These are phyloP conservation scores for Muscicapa adusta DNA, from an alignment of 2,113 vertebrate species.

Conservation along the genomic window DNA sequence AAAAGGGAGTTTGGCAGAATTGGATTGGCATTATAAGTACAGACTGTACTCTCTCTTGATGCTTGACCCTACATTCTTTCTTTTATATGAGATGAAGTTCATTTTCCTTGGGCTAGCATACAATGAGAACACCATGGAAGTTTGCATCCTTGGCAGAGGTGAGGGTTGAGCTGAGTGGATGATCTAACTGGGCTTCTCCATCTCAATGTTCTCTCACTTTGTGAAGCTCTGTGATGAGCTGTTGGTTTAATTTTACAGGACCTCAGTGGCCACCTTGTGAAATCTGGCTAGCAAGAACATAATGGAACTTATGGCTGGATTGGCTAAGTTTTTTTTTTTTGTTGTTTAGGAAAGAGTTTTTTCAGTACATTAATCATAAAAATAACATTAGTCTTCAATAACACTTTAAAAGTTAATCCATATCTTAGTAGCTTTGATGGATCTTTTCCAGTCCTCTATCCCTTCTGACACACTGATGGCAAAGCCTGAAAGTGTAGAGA, in stretches of 20 bases:
- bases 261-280: not conserved
- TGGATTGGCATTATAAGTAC: not conserved
- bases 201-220: rapidly evolving
- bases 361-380: not conserved
- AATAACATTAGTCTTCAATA: not conserved
- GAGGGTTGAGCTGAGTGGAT: slow-evolving; percentile 31
- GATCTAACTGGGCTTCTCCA: slow-evolving; percentile 57
- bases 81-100: slow-evolving; percentile 55
- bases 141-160: slow-evolving; percentile 28
- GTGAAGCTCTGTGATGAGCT: slow-evolving; percentile 35
- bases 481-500: not conserved
- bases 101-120: slow-evolving; percentile 35
- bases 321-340: not conserved
- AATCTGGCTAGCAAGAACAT: not conserved
- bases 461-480: not conserved
- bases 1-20: not conserved
- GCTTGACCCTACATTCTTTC: slow-evolving; percentile 43
- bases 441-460: not conserved
- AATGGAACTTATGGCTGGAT: not conserved
- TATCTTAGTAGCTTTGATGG: not conserved
- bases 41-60: slow-evolving; percentile 40
- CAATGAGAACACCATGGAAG: slow-evolving; percentile 58
- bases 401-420: not conserved
- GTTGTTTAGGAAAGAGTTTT: not conserved
- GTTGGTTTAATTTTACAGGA: slow-evolving; percentile 45